These are phyloP conservation scores for Macrobrachium nipponense DNA, from an alignment of 1,140 invertebrate genomes.

Conservation along the genomic window DNA sequence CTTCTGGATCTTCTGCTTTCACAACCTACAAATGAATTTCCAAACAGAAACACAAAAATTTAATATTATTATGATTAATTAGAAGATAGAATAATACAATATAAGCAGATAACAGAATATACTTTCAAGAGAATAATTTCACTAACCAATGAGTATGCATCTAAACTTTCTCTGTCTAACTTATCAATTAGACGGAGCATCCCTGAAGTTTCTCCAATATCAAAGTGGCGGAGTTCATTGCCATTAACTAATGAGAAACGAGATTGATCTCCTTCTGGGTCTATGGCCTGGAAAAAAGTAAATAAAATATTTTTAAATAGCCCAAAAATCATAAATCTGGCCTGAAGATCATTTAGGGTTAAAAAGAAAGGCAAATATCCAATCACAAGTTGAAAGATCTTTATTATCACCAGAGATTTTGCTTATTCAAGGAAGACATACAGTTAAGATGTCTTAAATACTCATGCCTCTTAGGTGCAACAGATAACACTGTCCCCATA, in stretches of 20 bases:
- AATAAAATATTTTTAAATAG: no score
- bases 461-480: no score
- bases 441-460: no score
- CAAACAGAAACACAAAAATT: slow-evolving; percentile 20
- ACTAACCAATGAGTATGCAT: slow-evolving; percentile 71
- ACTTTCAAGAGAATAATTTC: slow-evolving; percentile 80
- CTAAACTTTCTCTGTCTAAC: slow-evolving; percentile 83
- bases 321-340: no score
- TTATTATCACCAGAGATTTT: no score
- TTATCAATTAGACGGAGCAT: slow-evolving; percentile 85
- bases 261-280: slow-evolving; percentile 89
- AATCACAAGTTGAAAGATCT: no score
- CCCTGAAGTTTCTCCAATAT: slow-evolving; percentile 84
- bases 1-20: slow-evolving; percentile 86
- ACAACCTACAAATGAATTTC: slow-evolving; percentile 74
- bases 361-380: no score
- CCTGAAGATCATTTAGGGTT: no score
- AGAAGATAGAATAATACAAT: background rate
- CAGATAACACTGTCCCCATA: no score
- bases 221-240: slow-evolving; percentile 86
- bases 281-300: slow-evolving; percentile 75
- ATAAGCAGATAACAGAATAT: slow-evolving; percentile 7
- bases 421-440: no score
- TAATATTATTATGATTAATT: background rate
- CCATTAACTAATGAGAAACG: slow-evolving; percentile 86